Conservation (phyloP, 2,888 invertebrate genomes). For the Petrolisthes cinctipes region DNA sequence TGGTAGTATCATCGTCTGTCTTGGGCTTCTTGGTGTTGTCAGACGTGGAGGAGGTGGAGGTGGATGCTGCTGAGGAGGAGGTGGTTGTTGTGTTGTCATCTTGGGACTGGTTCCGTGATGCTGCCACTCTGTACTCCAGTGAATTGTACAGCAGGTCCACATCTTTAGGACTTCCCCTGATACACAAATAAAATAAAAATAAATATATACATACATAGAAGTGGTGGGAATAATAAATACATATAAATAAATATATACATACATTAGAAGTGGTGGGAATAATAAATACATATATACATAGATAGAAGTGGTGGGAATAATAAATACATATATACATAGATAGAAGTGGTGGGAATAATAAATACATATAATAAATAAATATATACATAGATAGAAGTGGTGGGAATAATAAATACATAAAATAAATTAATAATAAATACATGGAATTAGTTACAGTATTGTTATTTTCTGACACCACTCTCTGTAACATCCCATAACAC, state of each 20-base stretch:
- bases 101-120: slow-evolving; percentile 47
- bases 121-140: slow-evolving; percentile 63
- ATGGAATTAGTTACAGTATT: no score
- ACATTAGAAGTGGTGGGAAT: no score
- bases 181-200: background rate
- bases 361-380: no score
- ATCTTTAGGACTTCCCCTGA: slow-evolving; percentile 63
- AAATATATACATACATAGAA: background rate
- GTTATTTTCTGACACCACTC: no score
- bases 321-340: background rate
- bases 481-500: no score
- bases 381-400: background rate
- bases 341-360: background rate
- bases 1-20: slow-evolving; percentile 24
- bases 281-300: no score
- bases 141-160: slow-evolving; percentile 62
- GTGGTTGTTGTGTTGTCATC: slow-evolving; percentile 25
- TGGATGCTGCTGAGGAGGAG: slow-evolving; percentile 4
- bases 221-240: background rate
- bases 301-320: background rate
- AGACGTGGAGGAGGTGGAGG: no score
- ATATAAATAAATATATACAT: no score
- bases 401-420: no score
- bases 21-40: slow-evolving; percentile 29
- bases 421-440: no score